A percentile compares a stretch with the other conserved stretches of the same genome.
Conservation (phyloP, 2,888 invertebrate genomes). For the Nemotelus pantherinus region DNA sequence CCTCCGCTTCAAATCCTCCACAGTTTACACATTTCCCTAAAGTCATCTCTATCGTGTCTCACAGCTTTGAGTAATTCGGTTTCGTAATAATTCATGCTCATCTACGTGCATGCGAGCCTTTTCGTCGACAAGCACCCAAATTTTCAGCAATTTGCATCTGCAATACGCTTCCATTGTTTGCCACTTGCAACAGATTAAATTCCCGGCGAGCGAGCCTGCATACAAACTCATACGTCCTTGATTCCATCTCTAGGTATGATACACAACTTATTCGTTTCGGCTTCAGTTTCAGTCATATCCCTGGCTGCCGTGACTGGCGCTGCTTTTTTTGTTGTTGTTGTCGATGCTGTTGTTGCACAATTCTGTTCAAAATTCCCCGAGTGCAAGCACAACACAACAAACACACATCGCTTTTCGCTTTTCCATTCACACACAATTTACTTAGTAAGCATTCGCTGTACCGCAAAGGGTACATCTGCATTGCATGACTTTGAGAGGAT, state of each 20-base stretch:
- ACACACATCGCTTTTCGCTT: background rate
- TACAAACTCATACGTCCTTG: background rate
- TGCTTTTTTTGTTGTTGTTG: too few relatives aligned
- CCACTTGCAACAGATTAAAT: conserved; percentile 43
- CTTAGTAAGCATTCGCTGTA: conserved; percentile 41
- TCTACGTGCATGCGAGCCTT: background rate
- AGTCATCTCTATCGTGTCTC: too few relatives aligned
- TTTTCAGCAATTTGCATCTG: conserved; percentile 38
- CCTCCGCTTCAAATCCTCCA: too few relatives aligned
- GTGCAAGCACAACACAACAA: background rate
- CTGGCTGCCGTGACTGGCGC: too few relatives aligned
- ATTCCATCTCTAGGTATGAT: background rate
- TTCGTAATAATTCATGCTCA: conserved; percentile 9
- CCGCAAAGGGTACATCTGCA: conserved; percentile 44
- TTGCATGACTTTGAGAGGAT: conserved; percentile 45
- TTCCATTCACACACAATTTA: conserved; percentile 42
- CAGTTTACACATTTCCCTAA: too few relatives aligned
- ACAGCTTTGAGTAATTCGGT: conserved; percentile 8
- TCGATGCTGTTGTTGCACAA: background rate
- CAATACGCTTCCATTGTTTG: conserved; percentile 40
- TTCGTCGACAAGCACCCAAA: conserved; percentile 17
- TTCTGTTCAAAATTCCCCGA: conserved; percentile 19
- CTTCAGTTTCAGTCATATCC: too few relatives aligned
- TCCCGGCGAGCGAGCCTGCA: conserved; percentile 1
- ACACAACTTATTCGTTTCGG: too few relatives aligned